A percentile compares a stretch with the other conserved stretches of the same genome.
These are phyloP conservation scores for Trichomalopsis sarcophagae DNA, from an alignment of 1,140 invertebrate genomes.

Conservation along the genomic window DNA sequence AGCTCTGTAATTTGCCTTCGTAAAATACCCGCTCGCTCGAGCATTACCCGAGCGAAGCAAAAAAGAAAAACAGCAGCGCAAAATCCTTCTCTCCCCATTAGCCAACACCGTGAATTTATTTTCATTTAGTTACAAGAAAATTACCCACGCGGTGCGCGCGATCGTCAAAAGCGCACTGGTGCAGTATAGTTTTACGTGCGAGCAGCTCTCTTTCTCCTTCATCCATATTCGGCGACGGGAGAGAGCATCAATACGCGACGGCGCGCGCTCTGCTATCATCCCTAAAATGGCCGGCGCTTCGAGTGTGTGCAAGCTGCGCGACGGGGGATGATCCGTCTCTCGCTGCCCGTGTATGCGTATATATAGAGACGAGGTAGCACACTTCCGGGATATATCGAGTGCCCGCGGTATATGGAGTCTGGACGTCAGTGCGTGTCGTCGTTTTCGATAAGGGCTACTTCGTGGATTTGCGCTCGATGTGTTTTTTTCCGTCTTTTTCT, in stretches of 20 bases:
- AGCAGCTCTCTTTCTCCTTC: conserved; percentile 48
- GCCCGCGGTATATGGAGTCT: neutral
- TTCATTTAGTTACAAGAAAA: conserved; percentile 73
- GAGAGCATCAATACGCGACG: neutral
- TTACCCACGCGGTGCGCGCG: conserved; percentile 56
- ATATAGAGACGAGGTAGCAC: neutral
- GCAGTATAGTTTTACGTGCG: neutral
- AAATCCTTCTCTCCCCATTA: neutral
- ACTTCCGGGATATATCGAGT: conserved; percentile 22
- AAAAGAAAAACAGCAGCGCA: neutral
- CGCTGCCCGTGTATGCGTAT: neutral
- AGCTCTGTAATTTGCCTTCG: conserved; percentile 74
- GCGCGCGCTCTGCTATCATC: conserved; percentile 38
- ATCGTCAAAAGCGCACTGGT: conserved; percentile 58
- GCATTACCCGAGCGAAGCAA: neutral
- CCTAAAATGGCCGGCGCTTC: conserved; percentile 56
- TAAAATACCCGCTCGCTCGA: conserved; percentile 63
- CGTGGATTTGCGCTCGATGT: neutral
- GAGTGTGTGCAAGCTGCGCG: neutral
- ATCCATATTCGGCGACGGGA: conserved; percentile 58
- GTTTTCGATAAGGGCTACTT: neutral
- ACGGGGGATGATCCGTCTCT: neutral
- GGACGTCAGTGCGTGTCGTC: neutral
- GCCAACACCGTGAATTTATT: conserved; percentile 69
- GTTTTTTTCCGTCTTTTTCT: too few relatives aligned